Percentiles rank a stretch among this genome's conserved stretches.
Evolutionary conservation across 2,888 invertebrate genomes (phyloP).

Genomic region (Amiota mariae): DNA sequence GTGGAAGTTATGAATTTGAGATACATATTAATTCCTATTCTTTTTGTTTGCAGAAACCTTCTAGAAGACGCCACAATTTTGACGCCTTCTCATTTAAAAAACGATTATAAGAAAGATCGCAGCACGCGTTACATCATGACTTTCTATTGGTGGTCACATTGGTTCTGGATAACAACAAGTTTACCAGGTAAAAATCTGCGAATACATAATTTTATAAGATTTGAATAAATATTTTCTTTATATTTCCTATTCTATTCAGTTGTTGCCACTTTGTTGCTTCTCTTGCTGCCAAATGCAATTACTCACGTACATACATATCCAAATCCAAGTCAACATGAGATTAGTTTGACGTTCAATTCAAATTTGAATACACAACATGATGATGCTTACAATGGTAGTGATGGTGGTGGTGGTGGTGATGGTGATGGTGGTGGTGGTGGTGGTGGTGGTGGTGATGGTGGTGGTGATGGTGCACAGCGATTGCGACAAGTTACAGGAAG

Average conservation of each 20-base stretch:
- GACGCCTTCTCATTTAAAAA: background rate
- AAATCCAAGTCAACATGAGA: conserved; percentile 58
- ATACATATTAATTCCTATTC: too few relatives aligned
- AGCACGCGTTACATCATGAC: conserved; percentile 78
- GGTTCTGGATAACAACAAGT: conserved; percentile 85
- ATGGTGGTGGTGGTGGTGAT: too few relatives aligned
- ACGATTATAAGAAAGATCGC: conserved; percentile 49
- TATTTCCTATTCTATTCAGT: conserved; percentile 54
- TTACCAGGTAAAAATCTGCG: conserved; percentile 57
- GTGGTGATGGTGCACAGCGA: background rate
- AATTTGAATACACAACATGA: background rate
- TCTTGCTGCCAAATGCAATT: conserved; percentile 45
- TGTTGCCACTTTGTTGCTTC: conserved; percentile 45
- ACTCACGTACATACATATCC: conserved; percentile 64
- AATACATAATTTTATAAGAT: background rate
- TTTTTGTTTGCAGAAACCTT: background rate
- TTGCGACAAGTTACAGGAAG: conserved; percentile 5
- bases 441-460: too few relatives aligned
- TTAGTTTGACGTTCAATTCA: conserved; percentile 46
- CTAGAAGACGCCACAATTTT: too few relatives aligned
- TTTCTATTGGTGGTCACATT: conserved; percentile 90
- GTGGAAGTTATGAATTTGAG: too few relatives aligned
- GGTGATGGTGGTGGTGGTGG: too few relatives aligned
- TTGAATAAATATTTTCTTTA: background rate
- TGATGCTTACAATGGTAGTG: background rate